phyloP scores from a whole-genome alignment of 2,113 vertebrate genomes.

The Cololabis saira region DNA sequence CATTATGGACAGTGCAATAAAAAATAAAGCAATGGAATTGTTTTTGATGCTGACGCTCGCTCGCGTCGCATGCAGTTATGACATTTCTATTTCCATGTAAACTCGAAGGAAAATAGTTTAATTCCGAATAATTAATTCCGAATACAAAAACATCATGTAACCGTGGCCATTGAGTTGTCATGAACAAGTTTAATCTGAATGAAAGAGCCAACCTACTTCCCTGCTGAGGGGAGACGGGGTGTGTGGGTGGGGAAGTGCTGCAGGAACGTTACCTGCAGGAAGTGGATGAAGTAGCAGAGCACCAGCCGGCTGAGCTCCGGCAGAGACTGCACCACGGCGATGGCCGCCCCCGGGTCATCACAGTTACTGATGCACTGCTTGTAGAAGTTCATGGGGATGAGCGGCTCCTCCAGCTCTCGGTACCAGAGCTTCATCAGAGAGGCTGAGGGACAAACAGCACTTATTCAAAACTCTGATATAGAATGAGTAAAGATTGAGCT shows the following conservation, averaged over 20 bases:
- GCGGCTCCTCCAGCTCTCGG: constrained; percentile 90
- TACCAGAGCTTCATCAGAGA: constrained; percentile 94
- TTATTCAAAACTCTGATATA: background rate
- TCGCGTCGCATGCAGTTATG: too few species aligned
- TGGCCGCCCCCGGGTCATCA: constrained; percentile 86
- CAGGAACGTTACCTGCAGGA: constrained; percentile 89
- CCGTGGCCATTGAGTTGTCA: too few species aligned
- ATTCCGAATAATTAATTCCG: too few species aligned
- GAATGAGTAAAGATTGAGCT: background rate
- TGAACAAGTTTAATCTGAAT: background rate
- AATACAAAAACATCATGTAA: too few species aligned
- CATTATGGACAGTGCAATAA: too few species aligned
- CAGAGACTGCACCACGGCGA: constrained; percentile 87
- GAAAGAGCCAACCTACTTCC: background rate
- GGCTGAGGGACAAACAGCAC: constrained; percentile 67
- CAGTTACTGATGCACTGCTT: constrained; percentile 89
- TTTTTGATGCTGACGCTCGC: too few species aligned
- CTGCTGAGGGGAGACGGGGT: background rate
- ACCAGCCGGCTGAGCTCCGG: constrained; percentile 90
- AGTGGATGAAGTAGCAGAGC: constrained; percentile 92
- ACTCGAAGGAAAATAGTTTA: too few species aligned
- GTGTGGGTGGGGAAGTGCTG: background rate
- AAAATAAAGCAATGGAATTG: too few species aligned
- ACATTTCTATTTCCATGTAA: too few species aligned
- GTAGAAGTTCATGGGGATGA: constrained; percentile 91